Evolutionary conservation across 2,888 invertebrate species (phyloP).

Genomic region (Scaptomyza parva): DNA sequence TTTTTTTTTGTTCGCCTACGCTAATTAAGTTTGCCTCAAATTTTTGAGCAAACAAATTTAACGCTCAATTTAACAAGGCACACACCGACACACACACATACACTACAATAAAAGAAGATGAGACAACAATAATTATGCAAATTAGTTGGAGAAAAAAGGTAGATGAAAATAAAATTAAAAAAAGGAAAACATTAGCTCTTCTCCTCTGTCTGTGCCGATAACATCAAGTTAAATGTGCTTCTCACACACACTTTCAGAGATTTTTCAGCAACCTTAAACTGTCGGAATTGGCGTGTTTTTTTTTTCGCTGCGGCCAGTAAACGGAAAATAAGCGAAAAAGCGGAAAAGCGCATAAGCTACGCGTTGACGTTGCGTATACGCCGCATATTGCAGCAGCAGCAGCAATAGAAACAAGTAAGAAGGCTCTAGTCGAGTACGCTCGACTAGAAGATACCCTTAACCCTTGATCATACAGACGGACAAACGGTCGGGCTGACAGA

Average conservation of each 20-base stretch:
- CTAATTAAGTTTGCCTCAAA: conserved; percentile 68
- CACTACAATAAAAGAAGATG: conserved; percentile 17
- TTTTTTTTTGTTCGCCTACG: conserved; percentile 15
- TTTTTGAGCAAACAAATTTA: conserved; percentile 65
- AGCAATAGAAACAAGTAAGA: no score
- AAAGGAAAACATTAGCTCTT: conserved; percentile 12
- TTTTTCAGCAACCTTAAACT: conserved; percentile 45
- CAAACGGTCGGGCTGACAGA: no score
- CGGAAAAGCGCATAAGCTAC: conserved; percentile 77
- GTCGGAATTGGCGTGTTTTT: conserved; percentile 62
- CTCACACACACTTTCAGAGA: conserved; percentile 25
- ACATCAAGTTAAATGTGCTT: conserved; percentile 44
- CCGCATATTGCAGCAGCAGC: conserved; percentile 42
- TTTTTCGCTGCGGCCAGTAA: conserved; percentile 8
- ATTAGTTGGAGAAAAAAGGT: conserved; percentile 43
- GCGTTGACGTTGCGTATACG: conserved; percentile 72
- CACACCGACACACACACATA: conserved; percentile 9
- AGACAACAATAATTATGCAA: conserved; percentile 70
- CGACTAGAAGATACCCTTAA: no score
- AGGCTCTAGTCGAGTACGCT: no score
- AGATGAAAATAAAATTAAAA: conserved; percentile 5
- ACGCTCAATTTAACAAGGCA: conserved; percentile 66
- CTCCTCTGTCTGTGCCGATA: conserved; percentile 38
- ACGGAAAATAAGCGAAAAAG: conserved; percentile 29
- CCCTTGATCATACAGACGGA: no score